A percentile compares a stretch with the other conserved stretches of the same genome.
These are phyloP conservation scores for Pristionchus mayeri DNA, from an alignment of 2,888 invertebrate species.

Conservation along the genomic window DNA sequence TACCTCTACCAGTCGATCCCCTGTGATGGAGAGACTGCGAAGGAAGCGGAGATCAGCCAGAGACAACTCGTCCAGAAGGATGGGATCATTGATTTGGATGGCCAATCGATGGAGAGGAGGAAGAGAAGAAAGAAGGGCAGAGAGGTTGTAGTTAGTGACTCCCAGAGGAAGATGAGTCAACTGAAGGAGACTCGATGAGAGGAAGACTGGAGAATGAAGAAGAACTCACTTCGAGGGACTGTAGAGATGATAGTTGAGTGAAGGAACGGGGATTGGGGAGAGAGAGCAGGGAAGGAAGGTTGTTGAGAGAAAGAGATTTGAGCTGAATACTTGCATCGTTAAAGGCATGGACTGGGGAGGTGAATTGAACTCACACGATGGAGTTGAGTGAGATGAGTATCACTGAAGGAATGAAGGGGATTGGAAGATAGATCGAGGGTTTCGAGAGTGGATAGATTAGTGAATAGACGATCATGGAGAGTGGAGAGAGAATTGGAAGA, in stretches of 20 bases:
- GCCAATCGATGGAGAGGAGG: constrained; percentile 45
- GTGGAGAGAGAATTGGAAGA: constrained; percentile 69
- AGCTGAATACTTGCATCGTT: no score
- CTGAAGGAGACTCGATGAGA: constrained; percentile 8
- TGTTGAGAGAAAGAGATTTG: constrained; percentile 63
- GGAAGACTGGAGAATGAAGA: no score
- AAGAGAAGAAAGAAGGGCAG: constrained; percentile 24
- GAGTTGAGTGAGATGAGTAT: constrained; percentile 59
- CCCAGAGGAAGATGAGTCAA: constrained; percentile 25
- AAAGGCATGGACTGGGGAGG: no score
- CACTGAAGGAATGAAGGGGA: constrained; percentile 60
- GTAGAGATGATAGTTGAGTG: constrained; percentile 62
- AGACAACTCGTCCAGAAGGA: constrained; percentile 20
- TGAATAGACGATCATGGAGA: constrained; percentile 62
- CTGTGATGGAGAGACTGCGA: constrained; percentile 65
- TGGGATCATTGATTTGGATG: constrained; percentile 42
- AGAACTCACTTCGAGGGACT: constrained; percentile 55
- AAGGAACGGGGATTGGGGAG: constrained; percentile 66
- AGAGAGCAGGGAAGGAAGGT: constrained; percentile 64
- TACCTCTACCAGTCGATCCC: constrained; percentile 63
- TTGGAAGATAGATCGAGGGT: constrained; percentile 72
- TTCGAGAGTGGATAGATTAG: constrained; percentile 62
- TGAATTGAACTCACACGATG: background rate
- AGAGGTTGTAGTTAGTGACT: constrained; percentile 38
- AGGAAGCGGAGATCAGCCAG: constrained; percentile 66